Evolutionary conservation across 2,113 vertebrate species (phyloP), one percentile per base, ranked within the genome.

Genomic region (Chascanopsetta lugubris): DNA sequence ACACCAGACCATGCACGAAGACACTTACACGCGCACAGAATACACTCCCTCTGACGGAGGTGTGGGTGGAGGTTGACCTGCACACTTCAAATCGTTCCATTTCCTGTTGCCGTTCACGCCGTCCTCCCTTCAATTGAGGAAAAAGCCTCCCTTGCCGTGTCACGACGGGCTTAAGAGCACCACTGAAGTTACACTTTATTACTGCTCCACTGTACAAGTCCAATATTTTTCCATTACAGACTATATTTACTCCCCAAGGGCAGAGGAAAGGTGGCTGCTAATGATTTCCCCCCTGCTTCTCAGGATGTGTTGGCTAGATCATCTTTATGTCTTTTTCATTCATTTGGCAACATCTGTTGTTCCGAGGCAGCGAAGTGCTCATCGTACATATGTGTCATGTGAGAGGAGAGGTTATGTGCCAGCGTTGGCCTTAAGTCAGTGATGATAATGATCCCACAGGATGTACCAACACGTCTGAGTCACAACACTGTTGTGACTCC

Each of bases 31-130:
- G 40, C 32, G 54, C 22, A 53, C 21, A 42, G 38, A 26, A 59
- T 22, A 56, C 43, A 15, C n/a, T 4, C 4, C n/a, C 30, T 21
- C 61, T 51, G 69, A 62, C 21, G 26, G 58, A 69, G 24, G 26
- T 12, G 84, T 87, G 77, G 83, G 79, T 15, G 72, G 83, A 76
- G 51, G 13, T 29, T 58, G 62, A 77, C 69, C 81, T 32, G 50
- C 43, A 65, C 34, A 65, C 34, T 65, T 48, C 8, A 61, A 77
- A 62, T 77, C 40, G 55, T 66, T 77, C 63, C 30, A 56, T 80
- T 82, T 77, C 53, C 57, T 43, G 60, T 50, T 65, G 62, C 60
- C 50, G 61, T 64, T 82, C 71, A 77, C 26, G 61, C 55, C 45
- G 38, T 56, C 25, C 40, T 27, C 30, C 54, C 21, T 55, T 29